A percentile compares a stretch with the other conserved stretches of the same genome.
Conservation (phyloP, 2,113 vertebrate genomes). For the Serilophus lunatus region DNA sequence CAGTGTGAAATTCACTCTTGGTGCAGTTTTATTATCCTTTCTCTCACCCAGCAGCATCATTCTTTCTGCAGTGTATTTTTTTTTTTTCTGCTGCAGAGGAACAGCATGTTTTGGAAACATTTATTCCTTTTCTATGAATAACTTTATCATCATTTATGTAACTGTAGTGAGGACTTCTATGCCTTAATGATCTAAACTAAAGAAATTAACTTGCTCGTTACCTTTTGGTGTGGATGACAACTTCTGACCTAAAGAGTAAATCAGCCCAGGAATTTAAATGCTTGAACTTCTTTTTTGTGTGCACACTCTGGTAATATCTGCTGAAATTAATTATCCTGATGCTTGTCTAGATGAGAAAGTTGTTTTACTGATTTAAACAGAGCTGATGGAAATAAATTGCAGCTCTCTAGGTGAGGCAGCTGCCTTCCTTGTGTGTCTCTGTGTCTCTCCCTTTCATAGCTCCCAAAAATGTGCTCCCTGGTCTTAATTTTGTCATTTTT, state of each 20-base stretch:
- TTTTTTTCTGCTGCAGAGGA: not conserved
- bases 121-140: not conserved
- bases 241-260: not conserved
- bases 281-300: not conserved
- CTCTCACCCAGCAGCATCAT: not conserved
- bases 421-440: not conserved
- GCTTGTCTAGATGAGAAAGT: not conserved
- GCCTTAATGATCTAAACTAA: not conserved
- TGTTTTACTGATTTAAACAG: not conserved
- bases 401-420: not conserved
- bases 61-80: not conserved
- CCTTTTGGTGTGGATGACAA: not conserved
- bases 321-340: not conserved
- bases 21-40: not conserved
- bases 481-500: not conserved
- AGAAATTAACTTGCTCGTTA: not conserved
- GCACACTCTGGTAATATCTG: not conserved
- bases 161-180: not conserved
- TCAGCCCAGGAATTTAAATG: not conserved
- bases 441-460: not conserved
- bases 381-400: not conserved
- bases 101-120: not conserved
- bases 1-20: not conserved
- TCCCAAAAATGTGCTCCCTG: not conserved
- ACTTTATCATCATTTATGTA: not conserved